Evolutionary conservation across 1,140 invertebrate genomes (phyloP).

Genomic region (Bilobella aurantiaca): DNA sequence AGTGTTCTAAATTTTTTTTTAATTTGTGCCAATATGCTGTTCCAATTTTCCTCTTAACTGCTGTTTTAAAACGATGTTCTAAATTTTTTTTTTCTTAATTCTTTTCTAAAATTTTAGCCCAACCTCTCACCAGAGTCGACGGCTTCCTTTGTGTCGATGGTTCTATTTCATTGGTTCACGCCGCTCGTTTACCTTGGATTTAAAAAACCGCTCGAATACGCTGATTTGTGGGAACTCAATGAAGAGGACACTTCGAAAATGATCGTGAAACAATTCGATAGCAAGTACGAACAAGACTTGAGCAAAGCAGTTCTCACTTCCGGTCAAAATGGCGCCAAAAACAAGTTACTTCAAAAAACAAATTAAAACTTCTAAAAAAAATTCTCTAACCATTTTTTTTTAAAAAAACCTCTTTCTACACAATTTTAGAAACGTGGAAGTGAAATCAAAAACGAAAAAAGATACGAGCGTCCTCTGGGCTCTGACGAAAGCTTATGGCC

Average conservation of each 20-base stretch:
- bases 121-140: conserved; percentile 70
- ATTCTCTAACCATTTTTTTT: not conserved
- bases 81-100: conserved; percentile 20
- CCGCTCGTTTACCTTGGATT: conserved; percentile 52
- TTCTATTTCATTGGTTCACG: conserved; percentile 89
- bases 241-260: conserved; percentile 41
- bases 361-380: not conserved
- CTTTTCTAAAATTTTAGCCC: conserved; percentile 48
- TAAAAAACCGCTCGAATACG: conserved; percentile 41
- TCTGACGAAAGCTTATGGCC: conserved; percentile 45
- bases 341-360: not conserved
- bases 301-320: conserved; percentile 30
- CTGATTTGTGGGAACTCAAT: conserved; percentile 48
- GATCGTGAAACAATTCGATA: conserved; percentile 36
- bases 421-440: not conserved
- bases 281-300: conserved; percentile 44
- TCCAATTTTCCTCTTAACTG: too few relatives aligned
- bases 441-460: not conserved
- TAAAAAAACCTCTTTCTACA: not conserved
- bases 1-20: too few relatives aligned
- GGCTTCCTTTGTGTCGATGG: conserved; percentile 76
- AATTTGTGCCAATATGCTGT: too few relatives aligned
- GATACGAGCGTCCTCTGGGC: conserved; percentile 38
- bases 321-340: conserved; percentile 42
- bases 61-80: too few relatives aligned